Conservation (phyloP, 2,797 vertebrate species). For the Paguma larvata region DNA sequence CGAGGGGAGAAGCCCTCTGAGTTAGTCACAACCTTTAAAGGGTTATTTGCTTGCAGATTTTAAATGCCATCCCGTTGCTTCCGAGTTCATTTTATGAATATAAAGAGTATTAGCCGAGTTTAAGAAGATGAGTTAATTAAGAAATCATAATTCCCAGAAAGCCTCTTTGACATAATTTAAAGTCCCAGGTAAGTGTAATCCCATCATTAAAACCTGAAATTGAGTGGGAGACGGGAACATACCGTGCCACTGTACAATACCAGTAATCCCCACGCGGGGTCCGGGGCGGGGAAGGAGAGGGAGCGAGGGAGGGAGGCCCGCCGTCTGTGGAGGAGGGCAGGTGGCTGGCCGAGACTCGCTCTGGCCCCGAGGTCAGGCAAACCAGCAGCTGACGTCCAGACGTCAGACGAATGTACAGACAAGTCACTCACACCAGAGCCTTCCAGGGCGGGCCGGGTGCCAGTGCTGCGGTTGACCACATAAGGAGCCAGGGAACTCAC, state of each 20-base stretch:
- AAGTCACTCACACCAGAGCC: accelerated
- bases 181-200: conserved; percentile 74
- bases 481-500: accelerated
- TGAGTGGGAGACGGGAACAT: background rate
- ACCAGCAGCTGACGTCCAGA: accelerated
- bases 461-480: accelerated
- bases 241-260: accelerated
- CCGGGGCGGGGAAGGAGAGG: too few species aligned
- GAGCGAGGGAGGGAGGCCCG: accelerated
- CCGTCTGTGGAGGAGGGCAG: accelerated
- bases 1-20: background rate
- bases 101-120: conserved; percentile 38
- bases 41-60: background rate
- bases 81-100: conserved; percentile 8
- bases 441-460: accelerated
- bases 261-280: background rate
- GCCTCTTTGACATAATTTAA: conserved; percentile 77
- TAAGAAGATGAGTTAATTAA: conserved; percentile 78
- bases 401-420: accelerated
- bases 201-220: conserved; percentile 24
- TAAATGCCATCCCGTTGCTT: background rate
- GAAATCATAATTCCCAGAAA: conserved; percentile 74
- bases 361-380: accelerated
- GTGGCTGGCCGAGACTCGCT: accelerated
- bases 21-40: background rate